Evolutionary conservation across 2,888 invertebrate species (phyloP).

Genomic region (Blera fallax): DNA sequence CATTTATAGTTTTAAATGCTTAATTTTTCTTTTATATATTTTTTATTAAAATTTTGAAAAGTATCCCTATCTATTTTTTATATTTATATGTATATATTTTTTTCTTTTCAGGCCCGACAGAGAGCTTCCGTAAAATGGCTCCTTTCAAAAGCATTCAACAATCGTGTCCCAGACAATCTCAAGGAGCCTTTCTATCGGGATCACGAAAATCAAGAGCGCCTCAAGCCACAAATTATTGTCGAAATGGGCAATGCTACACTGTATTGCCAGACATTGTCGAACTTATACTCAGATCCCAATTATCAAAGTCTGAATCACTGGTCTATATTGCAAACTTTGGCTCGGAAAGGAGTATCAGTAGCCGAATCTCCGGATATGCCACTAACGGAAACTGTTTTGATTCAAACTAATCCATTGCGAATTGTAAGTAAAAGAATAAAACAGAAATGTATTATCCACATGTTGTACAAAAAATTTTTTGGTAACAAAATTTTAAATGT

Average conservation of each 20-base stretch:
- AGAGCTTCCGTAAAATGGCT: constrained; percentile 98
- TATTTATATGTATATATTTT: constrained; percentile 27
- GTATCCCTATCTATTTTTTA: neutral
- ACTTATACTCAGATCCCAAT: constrained; percentile 98
- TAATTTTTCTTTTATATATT: neutral
- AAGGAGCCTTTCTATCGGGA: constrained; percentile 97
- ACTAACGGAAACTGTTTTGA: constrained; percentile 96
- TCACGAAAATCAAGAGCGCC: constrained; percentile 96
- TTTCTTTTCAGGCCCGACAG: constrained; percentile 94
- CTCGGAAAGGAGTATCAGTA: constrained; percentile 94
- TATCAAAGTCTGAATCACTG: constrained; percentile 97
- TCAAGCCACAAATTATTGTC: constrained; percentile 95
- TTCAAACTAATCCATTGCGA: constrained; percentile 96
- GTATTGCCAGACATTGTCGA: constrained; percentile 95
- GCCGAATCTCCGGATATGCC: constrained; percentile 92
- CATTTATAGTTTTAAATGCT: no score
- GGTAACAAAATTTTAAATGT: no score
- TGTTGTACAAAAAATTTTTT: no score
- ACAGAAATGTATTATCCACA: no score
- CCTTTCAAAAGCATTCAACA: constrained; percentile 97
- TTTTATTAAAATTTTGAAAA: neutral
- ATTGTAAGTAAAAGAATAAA: constrained; percentile 86
- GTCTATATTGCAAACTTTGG: constrained; percentile 96
- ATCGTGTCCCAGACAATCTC: constrained; percentile 95
- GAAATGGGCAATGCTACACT: constrained; percentile 96